These are phyloP conservation scores for Puffinus mauretanicus DNA, from an alignment of 2,113 vertebrate species.

Conservation along the genomic window DNA sequence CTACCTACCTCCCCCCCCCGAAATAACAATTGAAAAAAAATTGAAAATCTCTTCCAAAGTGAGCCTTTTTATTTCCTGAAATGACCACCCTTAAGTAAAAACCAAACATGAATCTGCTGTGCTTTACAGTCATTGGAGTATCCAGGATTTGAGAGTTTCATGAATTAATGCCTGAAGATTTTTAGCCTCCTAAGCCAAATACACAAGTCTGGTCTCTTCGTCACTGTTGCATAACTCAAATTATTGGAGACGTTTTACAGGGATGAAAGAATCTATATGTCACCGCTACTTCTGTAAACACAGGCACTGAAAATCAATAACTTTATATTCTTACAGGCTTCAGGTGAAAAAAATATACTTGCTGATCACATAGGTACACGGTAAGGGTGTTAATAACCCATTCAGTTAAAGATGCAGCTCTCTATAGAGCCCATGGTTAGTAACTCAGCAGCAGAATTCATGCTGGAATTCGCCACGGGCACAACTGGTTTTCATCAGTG, in stretches of 20 bases:
- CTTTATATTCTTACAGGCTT: neutral
- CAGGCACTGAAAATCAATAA: neutral
- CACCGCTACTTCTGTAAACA: neutral
- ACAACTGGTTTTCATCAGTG: neutral
- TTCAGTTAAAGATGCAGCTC: neutral
- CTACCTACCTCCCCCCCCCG: neutral
- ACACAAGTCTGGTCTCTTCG: neutral
- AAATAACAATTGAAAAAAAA: neutral
- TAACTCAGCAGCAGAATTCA: neutral
- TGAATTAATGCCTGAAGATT: constrained; percentile 42
- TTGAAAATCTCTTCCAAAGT: neutral
- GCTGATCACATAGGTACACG: neutral
- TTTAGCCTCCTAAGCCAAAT: constrained; percentile 37
- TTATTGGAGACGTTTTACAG: neutral
- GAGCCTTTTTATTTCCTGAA: constrained; percentile 19
- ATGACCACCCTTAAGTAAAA: neutral
- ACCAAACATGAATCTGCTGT: neutral
- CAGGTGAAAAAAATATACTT: neutral
- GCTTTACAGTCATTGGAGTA: neutral
- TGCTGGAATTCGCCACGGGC: neutral
- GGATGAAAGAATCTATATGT: neutral
- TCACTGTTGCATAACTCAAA: constrained; percentile 16
- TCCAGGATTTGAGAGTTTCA: constrained; percentile 2
- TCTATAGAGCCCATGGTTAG: neutral
- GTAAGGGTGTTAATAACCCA: neutral